phyloP scores from a whole-genome alignment of 2,113 vertebrate species.

The Malurus elegans region DNA sequence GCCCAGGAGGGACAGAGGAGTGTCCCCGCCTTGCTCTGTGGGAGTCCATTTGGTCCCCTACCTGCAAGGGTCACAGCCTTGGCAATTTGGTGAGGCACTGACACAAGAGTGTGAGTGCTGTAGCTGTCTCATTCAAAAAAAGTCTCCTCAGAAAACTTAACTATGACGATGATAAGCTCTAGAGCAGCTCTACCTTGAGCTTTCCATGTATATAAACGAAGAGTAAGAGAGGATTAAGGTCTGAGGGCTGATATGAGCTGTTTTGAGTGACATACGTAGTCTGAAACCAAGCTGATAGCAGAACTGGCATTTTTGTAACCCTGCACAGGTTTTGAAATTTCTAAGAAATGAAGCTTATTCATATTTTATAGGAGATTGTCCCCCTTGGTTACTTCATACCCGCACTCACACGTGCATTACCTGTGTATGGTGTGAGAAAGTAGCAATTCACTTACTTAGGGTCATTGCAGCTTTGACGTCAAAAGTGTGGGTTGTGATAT shows the following conservation, averaged over 20 bases:
- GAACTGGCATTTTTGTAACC: background rate
- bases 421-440: background rate
- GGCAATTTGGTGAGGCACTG: background rate
- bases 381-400: background rate
- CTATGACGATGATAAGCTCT: background rate
- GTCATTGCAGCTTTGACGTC: conserved; percentile 50
- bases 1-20: background rate
- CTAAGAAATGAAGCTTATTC: background rate
- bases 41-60: background rate
- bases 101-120: background rate
- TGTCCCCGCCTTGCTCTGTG: background rate
- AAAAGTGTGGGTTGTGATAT: background rate
- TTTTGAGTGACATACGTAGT: background rate
- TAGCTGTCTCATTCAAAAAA: background rate
- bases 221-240: background rate
- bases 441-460: conserved; percentile 69
- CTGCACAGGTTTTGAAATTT: background rate
- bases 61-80: background rate
- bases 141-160: background rate
- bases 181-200: background rate
- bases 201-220: background rate
- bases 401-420: background rate
- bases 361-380: background rate
- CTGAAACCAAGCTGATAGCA: background rate
- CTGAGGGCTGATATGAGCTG: background rate